Conservation (phyloP, 2,113 vertebrate genomes). For the Gracilinanus agilis region DNA sequence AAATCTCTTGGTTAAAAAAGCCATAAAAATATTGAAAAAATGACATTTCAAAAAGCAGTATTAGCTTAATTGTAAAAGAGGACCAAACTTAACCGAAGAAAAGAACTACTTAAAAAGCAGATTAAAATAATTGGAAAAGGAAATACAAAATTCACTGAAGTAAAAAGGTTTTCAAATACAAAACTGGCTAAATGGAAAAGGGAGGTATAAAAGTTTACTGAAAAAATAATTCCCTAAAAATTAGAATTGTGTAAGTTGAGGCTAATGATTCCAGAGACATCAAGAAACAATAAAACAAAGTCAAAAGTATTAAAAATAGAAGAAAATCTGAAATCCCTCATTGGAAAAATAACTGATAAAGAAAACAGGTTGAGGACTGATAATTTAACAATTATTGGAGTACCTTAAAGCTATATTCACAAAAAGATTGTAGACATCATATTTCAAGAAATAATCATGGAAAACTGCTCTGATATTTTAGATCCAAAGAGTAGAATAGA, state of each 20-base stretch:
- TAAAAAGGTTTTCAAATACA: background rate
- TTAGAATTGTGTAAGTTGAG: background rate
- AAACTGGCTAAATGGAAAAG: background rate
- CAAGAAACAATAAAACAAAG: background rate
- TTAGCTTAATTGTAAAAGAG: too few species aligned
- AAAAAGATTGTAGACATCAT: background rate
- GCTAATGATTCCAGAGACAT: too few species aligned
- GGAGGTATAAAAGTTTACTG: background rate
- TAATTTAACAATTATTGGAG: background rate
- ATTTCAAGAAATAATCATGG: background rate
- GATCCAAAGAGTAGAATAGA: background rate
- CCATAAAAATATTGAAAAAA: background rate
- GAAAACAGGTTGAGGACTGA: background rate
- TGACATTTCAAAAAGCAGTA: too few species aligned
- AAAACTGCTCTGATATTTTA: background rate
- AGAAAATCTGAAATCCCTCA: background rate
- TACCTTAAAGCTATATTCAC: background rate
- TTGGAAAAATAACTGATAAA: background rate
- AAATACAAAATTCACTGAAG: background rate
- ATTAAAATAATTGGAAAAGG: background rate
- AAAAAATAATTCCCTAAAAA: background rate
- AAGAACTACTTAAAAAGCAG: background rate
- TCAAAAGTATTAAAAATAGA: background rate
- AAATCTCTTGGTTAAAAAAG: background rate
- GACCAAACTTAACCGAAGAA: background rate